Conservation (phyloP, 2,888 invertebrate species). For the Buathra laborator region DNA sequence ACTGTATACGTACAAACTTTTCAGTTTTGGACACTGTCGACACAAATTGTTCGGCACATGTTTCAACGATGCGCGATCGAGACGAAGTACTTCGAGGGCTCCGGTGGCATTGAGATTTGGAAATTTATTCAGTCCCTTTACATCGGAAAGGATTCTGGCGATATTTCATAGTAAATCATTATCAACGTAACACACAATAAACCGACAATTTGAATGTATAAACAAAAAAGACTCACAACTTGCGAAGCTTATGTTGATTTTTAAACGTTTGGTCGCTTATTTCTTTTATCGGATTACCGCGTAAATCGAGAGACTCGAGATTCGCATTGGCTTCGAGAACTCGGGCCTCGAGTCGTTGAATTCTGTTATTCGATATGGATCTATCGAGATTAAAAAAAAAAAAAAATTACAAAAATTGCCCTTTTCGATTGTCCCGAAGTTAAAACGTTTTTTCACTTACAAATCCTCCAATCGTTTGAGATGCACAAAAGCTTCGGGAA, state of each 20-base stretch:
- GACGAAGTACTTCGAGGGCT: slow-evolving; percentile 92
- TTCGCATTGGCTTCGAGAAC: slow-evolving; percentile 90
- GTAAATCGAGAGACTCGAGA: slow-evolving; percentile 92
- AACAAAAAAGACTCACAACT: slow-evolving; percentile 89
- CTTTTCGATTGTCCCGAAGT: not conserved
- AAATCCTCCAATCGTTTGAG: slow-evolving; percentile 93
- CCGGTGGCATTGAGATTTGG: slow-evolving; percentile 93
- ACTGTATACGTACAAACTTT: slow-evolving; percentile 91
- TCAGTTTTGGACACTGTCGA: slow-evolving; percentile 91
- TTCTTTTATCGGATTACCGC: slow-evolving; percentile 86
- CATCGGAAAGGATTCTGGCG: slow-evolving; percentile 94
- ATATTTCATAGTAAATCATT: not conserved
- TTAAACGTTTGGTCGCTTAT: slow-evolving; percentile 80
- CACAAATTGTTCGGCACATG: slow-evolving; percentile 92
- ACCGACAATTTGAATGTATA: not conserved
- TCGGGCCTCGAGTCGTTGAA: slow-evolving; percentile 91
- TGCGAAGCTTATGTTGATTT: slow-evolving; percentile 91
- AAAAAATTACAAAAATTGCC: not conserved
- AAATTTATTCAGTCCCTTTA: slow-evolving; percentile 91
- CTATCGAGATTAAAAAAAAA: slow-evolving; percentile 85
- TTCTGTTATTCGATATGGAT: slow-evolving; percentile 93
- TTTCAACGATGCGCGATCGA: slow-evolving; percentile 93
- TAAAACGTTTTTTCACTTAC: slow-evolving; percentile 87
- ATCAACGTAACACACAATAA: not conserved
- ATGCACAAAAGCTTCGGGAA: slow-evolving; percentile 91